Evolutionary conservation across 2,113 vertebrate genomes (phyloP).

Genomic region (Origma solitaria): DNA sequence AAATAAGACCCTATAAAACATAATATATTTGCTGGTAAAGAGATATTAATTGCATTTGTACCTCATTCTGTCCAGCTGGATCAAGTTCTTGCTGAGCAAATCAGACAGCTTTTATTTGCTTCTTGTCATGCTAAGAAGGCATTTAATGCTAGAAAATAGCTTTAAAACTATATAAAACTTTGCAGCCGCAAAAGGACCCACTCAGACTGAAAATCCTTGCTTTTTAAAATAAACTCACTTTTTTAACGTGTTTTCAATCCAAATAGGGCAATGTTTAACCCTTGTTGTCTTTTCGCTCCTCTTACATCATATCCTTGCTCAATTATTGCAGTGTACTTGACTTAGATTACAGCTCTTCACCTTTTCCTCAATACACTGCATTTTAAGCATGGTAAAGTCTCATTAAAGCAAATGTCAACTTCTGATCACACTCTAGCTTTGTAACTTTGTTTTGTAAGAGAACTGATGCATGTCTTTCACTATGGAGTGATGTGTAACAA

Average conservation of each 20-base stretch:
- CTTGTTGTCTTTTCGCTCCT: neutral
- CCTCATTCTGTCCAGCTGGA: conserved; percentile 3
- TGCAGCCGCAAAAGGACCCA: neutral
- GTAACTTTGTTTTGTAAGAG: neutral
- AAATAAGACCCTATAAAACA: neutral
- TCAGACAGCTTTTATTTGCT: neutral
- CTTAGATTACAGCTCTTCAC: neutral
- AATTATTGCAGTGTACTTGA: neutral
- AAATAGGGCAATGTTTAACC: neutral
- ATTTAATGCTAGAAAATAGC: conserved; percentile 9
- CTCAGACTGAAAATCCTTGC: neutral
- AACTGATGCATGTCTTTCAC: neutral
- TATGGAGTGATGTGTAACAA: neutral
- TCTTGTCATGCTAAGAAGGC: neutral
- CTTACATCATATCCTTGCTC: neutral
- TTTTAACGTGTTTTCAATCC: neutral
- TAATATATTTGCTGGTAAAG: conserved; percentile 1
- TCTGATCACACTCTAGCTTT: neutral
- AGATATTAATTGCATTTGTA: neutral
- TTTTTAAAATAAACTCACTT: neutral
- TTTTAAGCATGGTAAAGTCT: neutral
- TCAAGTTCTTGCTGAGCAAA: neutral
- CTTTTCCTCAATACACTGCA: neutral
- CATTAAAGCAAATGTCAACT: neutral
- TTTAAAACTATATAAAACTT: neutral